phyloP scores from a whole-genome alignment of 1,140 invertebrate genomes.

The Brachionus rubens region DNA sequence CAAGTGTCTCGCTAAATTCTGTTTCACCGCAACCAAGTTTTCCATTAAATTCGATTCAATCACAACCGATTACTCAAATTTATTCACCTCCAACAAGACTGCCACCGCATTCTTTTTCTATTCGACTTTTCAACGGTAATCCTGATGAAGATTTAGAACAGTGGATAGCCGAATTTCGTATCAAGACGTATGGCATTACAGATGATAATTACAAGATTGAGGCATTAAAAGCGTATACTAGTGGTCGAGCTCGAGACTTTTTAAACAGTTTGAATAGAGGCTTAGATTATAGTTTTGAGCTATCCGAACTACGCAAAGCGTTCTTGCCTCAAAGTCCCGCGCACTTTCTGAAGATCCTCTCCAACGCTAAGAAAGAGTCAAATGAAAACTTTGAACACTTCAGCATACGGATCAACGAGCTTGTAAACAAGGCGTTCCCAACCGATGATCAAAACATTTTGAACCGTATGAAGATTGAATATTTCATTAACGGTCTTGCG shows the following conservation, averaged over 20 bases:
- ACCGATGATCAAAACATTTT: too few species aligned
- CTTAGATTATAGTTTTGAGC: not conserved
- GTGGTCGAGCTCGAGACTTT: not conserved
- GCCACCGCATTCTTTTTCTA: not conserved
- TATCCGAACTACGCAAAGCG: not conserved
- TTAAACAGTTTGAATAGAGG: not conserved
- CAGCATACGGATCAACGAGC: too few species aligned
- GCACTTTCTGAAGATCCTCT: not conserved
- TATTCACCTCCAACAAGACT: too few species aligned
- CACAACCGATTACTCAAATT: too few species aligned
- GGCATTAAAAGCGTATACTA: not conserved
- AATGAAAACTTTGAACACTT: too few species aligned
- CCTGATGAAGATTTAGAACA: conserved; percentile 2
- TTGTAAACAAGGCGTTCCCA: too few species aligned
- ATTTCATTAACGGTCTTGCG: too few species aligned
- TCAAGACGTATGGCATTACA: not conserved
- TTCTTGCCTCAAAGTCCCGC: not conserved
- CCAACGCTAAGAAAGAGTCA: too few species aligned
- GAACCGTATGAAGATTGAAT: too few species aligned
- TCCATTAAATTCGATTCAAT: too few species aligned
- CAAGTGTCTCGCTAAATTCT: too few species aligned
- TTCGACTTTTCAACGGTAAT: not conserved
- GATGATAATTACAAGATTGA: conserved; percentile 3
- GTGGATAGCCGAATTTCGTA: not conserved
- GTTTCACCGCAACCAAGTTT: too few species aligned